Evolutionary conservation across 2,113 vertebrate species (phyloP).

Genomic region (Psittacara wagleri): DNA sequence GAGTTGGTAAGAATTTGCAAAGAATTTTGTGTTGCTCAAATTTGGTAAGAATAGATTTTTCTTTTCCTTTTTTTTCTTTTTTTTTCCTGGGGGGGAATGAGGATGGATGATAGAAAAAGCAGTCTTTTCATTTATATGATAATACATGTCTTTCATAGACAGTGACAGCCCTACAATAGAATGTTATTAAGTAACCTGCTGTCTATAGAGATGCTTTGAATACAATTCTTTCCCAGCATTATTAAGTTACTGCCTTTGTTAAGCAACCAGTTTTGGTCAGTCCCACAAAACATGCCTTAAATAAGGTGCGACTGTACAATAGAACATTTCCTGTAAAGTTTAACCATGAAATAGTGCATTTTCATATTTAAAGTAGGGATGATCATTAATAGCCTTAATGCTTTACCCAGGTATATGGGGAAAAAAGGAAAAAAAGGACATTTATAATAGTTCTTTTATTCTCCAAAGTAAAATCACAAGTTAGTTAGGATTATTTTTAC

Average conservation of each 20-base stretch:
- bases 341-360: not conserved
- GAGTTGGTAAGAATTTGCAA: not conserved
- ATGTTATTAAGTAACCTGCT: constrained; percentile 54
- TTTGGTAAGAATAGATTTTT: not conserved
- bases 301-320: not conserved
- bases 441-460: constrained; percentile 1
- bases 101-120: not conserved
- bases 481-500: constrained; percentile 18
- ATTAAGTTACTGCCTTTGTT: constrained; percentile 48
- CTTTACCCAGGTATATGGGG: not conserved
- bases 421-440: not conserved
- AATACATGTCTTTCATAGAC: constrained; percentile 49
- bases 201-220: constrained; percentile 46
- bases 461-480: not conserved
- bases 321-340: constrained; percentile 16
- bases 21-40: not conserved
- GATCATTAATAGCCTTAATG: constrained; percentile 27
- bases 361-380: constrained; percentile 12
- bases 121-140: constrained; percentile 61
- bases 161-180: constrained; percentile 42
- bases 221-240: constrained; percentile 32
- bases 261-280: constrained; percentile 47
- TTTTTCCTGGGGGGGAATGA: not conserved
- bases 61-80: not conserved
- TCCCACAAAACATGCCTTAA: constrained; percentile 33